A percentile compares a stretch with the other conserved stretches of the same genome.
Conservation (phyloP, 2,113 vertebrate species). For the Dendropsophus ebraccatus region DNA sequence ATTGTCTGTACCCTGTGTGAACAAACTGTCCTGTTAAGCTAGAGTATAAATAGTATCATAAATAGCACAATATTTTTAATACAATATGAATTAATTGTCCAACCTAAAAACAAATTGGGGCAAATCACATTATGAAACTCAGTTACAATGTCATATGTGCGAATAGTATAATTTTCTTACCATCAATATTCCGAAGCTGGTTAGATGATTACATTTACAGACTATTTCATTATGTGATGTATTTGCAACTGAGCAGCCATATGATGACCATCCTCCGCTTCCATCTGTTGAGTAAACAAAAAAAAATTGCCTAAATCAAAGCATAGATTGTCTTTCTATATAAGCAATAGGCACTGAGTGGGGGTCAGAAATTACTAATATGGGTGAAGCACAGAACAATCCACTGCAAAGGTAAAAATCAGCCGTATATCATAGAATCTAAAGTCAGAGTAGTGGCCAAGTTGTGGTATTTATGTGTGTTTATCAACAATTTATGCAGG, state of each 20-base stretch:
- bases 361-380: background rate
- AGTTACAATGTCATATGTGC: background rate
- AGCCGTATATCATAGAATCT: no score
- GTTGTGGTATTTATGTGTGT: no score
- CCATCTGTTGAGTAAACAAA: constrained; percentile 70
- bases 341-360: background rate
- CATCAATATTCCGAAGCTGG: constrained; percentile 90
- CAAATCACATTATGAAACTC: background rate
- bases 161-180: constrained; percentile 67
- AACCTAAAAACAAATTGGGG: no score
- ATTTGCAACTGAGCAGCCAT: constrained; percentile 80
- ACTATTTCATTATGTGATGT: constrained; percentile 71
- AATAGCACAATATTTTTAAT: no score
- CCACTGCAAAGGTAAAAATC: no score
- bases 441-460: background rate
- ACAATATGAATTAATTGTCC: no score
- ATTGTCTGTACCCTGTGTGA: no score
- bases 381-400: background rate
- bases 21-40: no score
- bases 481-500: no score
- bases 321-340: background rate
- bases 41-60: no score
- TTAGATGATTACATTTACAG: constrained; percentile 92
- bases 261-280: constrained; percentile 82
- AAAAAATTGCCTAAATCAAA: background rate